Conservation (phyloP, 2,888 invertebrate genomes). For the Diadegma fenestrale region DNA sequence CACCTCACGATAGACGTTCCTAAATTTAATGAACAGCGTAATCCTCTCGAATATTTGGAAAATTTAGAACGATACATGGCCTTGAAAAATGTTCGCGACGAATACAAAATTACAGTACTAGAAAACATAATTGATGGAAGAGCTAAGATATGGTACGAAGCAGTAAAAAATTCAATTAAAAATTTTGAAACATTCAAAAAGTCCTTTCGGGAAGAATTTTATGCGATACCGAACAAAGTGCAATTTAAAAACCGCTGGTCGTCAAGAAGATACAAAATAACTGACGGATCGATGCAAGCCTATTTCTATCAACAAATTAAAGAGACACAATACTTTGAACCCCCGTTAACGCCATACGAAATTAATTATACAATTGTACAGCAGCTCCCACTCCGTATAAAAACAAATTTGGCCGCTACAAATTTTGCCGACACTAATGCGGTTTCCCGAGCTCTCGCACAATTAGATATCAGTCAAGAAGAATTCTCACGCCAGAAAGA, state of each 20-base stretch:
- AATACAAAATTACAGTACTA: conserved; percentile 19
- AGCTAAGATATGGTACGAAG: conserved; percentile 37
- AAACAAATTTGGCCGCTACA: conserved; percentile 25
- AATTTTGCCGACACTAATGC: conserved; percentile 39
- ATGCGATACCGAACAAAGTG: conserved; percentile 28
- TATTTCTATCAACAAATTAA: conserved; percentile 50
- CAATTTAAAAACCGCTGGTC: conserved; percentile 17
- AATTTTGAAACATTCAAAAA: conserved; percentile 40
- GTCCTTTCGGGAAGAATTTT: conserved; percentile 48
- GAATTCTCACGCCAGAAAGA: conserved; percentile 1
- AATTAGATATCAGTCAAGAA: conserved; percentile 43
- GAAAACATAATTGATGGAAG: conserved; percentile 42
- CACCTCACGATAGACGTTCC: conserved; percentile 19
- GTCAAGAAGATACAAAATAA: background rate
- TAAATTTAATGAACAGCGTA: conserved; percentile 18
- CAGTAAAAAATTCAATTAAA: background rate
- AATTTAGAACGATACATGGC: conserved; percentile 30
- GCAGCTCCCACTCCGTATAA: conserved; percentile 18
- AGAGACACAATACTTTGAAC: conserved; percentile 40
- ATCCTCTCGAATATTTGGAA: conserved; percentile 36
- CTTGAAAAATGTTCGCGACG: conserved; percentile 21
- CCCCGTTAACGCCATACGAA: conserved; percentile 12
- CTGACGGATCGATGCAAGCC: conserved; percentile 27
- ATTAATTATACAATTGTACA: conserved; percentile 49
- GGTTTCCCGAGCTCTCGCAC: conserved; percentile 34